Conservation (phyloP, 2,888 invertebrate genomes). For the Marronus borbonicus region DNA sequence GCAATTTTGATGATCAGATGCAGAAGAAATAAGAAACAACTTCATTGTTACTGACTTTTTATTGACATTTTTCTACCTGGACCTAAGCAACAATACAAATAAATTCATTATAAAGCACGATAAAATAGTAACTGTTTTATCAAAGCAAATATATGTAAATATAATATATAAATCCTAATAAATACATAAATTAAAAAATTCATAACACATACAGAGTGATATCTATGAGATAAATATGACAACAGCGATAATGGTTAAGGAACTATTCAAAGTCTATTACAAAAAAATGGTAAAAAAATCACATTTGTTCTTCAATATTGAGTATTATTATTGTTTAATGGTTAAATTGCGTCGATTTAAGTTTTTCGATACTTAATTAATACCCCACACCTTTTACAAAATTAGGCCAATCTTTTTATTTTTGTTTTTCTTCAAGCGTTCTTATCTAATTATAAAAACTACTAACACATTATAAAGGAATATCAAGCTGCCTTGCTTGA, state of each 20-base stretch:
- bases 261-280: slow-evolving; percentile 58
- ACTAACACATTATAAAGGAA: slow-evolving; percentile 52
- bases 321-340: slow-evolving; percentile 62
- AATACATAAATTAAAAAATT: slow-evolving; percentile 52
- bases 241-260: slow-evolving; percentile 55
- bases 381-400: slow-evolving; percentile 60
- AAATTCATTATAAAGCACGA: slow-evolving; percentile 39
- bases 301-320: slow-evolving; percentile 64
- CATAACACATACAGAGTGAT: slow-evolving; percentile 46
- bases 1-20: neutral
- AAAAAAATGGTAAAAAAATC: slow-evolving; percentile 61
- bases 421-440: slow-evolving; percentile 25
- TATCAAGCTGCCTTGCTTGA: slow-evolving; percentile 51
- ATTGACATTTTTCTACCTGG: slow-evolving; percentile 50
- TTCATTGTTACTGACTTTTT: slow-evolving; percentile 46
- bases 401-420: slow-evolving; percentile 47
- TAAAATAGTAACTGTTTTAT: slow-evolving; percentile 43
- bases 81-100: slow-evolving; percentile 49
- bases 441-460: slow-evolving; percentile 46
- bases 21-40: slow-evolving; percentile 72
- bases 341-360: slow-evolving; percentile 58
- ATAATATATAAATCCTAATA: slow-evolving; percentile 48
- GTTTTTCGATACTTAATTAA: slow-evolving; percentile 57
- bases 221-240: slow-evolving; percentile 53
- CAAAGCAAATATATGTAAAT: slow-evolving; percentile 49